Base-by-base conservation (phyloP, 2,888 invertebrate genomes). In the Campoletis raptor region DNA sequence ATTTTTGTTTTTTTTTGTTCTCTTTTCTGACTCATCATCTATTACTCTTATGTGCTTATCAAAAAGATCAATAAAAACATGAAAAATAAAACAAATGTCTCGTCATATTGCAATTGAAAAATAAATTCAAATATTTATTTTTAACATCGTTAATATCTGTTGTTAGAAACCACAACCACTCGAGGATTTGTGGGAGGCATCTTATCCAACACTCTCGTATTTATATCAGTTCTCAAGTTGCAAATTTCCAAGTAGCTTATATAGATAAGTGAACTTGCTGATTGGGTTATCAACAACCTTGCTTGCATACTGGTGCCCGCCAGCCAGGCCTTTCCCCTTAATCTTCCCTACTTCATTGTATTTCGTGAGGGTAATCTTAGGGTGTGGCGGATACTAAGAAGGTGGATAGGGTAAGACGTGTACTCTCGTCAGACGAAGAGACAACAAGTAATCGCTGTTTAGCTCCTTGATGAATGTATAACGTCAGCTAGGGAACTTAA, bases 381-480 rank as follows among this genome's bases (percentile, higher is more conserved):
- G 24, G 37, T n/a, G 66, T 12, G 66, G 52, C 24, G 40, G 77
- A 66, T 70, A 64, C 81, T 73, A 48, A 76, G 79, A 61, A 78
- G 78, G 69, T 37, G 66, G 83, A 81, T 83, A 67, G 83, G 67
- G 40, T 3, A 69, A 54, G 69, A 84, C 69, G 69, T 61, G 21
- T 61, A 70, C 69, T 67, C 69, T 81, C 81, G 78, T 78, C 78
- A 15, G 61, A 78, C 64, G 61, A 64, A 76, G 88, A 84, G 85
- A 88, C 85, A 88, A 86, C 83, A 70, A 76, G 87, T 89, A 89
- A 89, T 89, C 89, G 88, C 85, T 87, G 87, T 88, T 88, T 85
- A 89, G 87, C 87, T 87, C 84, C 87, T 86, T 84, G 85, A 86
- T 88, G 88, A 88, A 88, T 88, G 88, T 83, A 87, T 88, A 88